A percentile compares a stretch with the other conserved stretches of the same genome.
Evolutionary conservation across 37 sponge, comb jelly and placozoan species (phyloP).

Genomic region (Dysidea cf. avara): DNA sequence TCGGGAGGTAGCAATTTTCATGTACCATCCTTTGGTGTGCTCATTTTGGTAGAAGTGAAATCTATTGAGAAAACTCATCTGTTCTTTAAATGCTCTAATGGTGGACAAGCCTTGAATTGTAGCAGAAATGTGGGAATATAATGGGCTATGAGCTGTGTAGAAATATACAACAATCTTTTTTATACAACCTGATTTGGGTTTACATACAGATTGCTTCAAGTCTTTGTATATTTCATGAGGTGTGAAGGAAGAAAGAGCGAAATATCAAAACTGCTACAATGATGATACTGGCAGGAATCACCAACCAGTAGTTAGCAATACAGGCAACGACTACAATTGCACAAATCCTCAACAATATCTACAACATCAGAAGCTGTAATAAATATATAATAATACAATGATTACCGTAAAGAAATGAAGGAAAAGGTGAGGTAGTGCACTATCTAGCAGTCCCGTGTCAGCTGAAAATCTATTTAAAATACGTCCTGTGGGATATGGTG

Average conservation of each 20-base stretch:
- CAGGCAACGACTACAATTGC: constrained; percentile 49
- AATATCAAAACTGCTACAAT: constrained; percentile 33
- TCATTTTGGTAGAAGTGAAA: constrained; percentile 58
- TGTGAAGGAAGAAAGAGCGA: constrained; percentile 59
- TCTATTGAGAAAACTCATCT: constrained; percentile 3
- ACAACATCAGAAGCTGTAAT: not conserved
- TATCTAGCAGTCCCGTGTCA: constrained; percentile 69
- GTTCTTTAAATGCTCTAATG: constrained; percentile 56
- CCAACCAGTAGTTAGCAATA: constrained; percentile 46
- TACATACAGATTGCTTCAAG: constrained; percentile 77
- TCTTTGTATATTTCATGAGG: constrained; percentile 68
- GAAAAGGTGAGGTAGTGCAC: constrained; percentile 54
- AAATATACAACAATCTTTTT: too few species aligned
- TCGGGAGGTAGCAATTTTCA: constrained; percentile 50
- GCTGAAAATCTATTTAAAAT: constrained; percentile 79
- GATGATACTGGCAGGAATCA: constrained; percentile 39
- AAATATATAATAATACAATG: not conserved
- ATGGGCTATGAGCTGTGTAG: constrained; percentile 86
- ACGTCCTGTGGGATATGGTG: constrained; percentile 32
- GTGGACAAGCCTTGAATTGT: constrained; percentile 77
- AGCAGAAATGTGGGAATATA: constrained; percentile 78
- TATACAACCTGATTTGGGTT: too few species aligned
- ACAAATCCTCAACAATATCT: constrained; percentile 45
- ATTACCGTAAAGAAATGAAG: constrained; percentile 52
- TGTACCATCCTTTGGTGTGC: constrained; percentile 67